Evolutionary conservation across 2,888 invertebrate genomes (phyloP).

Genomic region (Creontiades dilutus): DNA sequence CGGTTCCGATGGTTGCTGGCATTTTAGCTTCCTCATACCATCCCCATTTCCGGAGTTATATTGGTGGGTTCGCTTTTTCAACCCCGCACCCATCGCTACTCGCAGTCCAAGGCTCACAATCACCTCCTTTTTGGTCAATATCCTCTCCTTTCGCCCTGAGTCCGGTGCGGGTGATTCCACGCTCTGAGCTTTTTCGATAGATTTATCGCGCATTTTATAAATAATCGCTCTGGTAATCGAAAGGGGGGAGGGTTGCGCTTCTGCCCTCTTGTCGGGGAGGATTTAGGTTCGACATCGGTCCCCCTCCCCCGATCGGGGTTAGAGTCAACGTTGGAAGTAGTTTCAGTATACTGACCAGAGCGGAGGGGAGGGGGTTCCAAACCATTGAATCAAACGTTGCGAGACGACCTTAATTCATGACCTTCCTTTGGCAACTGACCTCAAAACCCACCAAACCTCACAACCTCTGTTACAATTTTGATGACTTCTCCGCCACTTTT

Average conservation of each 20-base stretch:
- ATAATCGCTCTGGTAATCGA: slow-evolving; percentile 63
- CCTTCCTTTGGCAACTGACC: slow-evolving; percentile 66
- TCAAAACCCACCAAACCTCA: background rate
- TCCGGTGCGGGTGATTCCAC: background rate
- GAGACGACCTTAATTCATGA: slow-evolving; percentile 69
- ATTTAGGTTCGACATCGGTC: slow-evolving; percentile 40
- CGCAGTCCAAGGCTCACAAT: background rate
- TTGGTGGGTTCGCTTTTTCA: background rate
- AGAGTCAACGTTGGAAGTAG: slow-evolving; percentile 9
- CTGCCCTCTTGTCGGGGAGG: slow-evolving; percentile 21
- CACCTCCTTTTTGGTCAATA: slow-evolving; percentile 31
- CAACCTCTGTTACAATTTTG: too few relatives aligned
- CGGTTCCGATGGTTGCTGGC: too few relatives aligned
- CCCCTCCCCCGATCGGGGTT: slow-evolving; percentile 5
- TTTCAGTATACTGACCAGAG: background rate
- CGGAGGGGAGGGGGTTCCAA: slow-evolving; percentile 41
- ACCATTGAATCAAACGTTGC: slow-evolving; percentile 69
- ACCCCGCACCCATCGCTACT: too few relatives aligned
- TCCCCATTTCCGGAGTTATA: background rate
- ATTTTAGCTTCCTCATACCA: too few relatives aligned
- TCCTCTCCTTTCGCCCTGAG: slow-evolving; percentile 8
- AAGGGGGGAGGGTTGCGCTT: slow-evolving; percentile 15
- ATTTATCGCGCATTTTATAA: slow-evolving; percentile 67
- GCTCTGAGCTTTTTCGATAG: background rate
- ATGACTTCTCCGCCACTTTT: too few relatives aligned